These are phyloP conservation scores for Chrysodeixis includens DNA, from an alignment of 2,888 invertebrate genomes.

Conservation along the genomic window DNA sequence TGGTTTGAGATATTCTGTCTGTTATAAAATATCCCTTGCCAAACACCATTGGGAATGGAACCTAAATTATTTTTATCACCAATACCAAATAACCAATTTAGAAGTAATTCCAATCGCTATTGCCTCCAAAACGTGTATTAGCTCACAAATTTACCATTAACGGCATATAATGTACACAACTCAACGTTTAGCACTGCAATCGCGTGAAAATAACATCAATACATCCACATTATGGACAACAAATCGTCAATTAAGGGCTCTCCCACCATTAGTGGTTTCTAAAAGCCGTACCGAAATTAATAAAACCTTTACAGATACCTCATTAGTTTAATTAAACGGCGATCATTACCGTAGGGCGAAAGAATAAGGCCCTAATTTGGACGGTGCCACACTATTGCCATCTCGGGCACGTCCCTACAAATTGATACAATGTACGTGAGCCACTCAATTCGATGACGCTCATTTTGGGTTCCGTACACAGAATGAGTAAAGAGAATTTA, in stretches of 20 bases:
- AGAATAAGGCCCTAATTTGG: slow-evolving; percentile 72
- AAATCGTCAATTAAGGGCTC: slow-evolving; percentile 40
- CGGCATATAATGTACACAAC: slow-evolving; percentile 32
- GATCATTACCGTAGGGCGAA: slow-evolving; percentile 67
- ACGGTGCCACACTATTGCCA: slow-evolving; percentile 65
- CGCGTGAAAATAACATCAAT: slow-evolving; percentile 36
- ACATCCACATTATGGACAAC: slow-evolving; percentile 37
- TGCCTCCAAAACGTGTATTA: slow-evolving; percentile 19
- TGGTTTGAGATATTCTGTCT: too few species aligned
- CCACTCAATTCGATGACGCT: slow-evolving; percentile 76
- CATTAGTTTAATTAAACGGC: slow-evolving; percentile 73
- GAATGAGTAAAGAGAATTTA: slow-evolving; percentile 58
- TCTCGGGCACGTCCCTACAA: slow-evolving; percentile 76
- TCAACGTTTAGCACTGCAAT: slow-evolving; percentile 31
- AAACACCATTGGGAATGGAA: slow-evolving; percentile 20
- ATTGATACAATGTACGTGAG: slow-evolving; percentile 81
- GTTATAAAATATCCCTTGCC: too few species aligned
- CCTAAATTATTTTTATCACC: slow-evolving; percentile 14
- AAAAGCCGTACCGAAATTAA: slow-evolving; percentile 51
- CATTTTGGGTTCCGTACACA: slow-evolving; percentile 69
- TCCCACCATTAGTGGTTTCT: slow-evolving; percentile 42
- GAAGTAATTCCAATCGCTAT: slow-evolving; percentile 29
- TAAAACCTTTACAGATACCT: slow-evolving; percentile 58
- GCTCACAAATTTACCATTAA: slow-evolving; percentile 30
- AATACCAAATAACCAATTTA: slow-evolving; percentile 34